phyloP scores from a whole-genome alignment of 2,888 invertebrate genomes.

The Leucozona laternaria region DNA sequence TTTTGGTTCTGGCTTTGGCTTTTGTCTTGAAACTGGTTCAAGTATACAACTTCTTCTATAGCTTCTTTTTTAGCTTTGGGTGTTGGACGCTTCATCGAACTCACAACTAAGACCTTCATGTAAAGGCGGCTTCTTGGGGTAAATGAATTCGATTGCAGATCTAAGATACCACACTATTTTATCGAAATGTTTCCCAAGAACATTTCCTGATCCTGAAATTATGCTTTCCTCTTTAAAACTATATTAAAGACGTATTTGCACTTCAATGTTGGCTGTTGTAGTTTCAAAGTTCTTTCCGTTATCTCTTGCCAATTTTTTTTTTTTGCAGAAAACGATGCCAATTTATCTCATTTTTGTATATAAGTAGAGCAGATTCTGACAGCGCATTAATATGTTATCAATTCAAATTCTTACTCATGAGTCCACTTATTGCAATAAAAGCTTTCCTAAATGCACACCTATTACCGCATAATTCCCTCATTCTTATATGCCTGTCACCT shows the following conservation, averaged over 20 bases:
- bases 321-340: background rate
- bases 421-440: conserved; percentile 40
- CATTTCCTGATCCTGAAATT: too few relatives aligned
- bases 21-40: conserved; percentile 76
- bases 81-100: conserved; percentile 55
- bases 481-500: conserved; percentile 12
- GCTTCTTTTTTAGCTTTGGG: conserved; percentile 62
- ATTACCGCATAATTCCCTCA: background rate
- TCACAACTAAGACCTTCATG: too few relatives aligned
- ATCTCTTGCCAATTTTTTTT: too few relatives aligned
- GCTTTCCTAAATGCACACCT: conserved; percentile 29
- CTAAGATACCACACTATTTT: too few relatives aligned
- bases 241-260: too few relatives aligned
- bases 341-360: background rate
- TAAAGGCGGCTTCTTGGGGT: too few relatives aligned
- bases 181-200: too few relatives aligned
- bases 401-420: conserved; percentile 41
- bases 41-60: conserved; percentile 77
- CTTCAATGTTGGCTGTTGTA: too few relatives aligned
- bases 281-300: too few relatives aligned
- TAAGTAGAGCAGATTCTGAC: background rate
- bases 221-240: too few relatives aligned
- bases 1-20: conserved; percentile 79
- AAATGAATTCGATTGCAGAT: too few relatives aligned
- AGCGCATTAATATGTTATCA: background rate